Evolutionary conservation across 2,888 invertebrate genomes (phyloP), one percentile per base, ranked within the genome.

Genomic region (Stramonita haemastoma): DNA sequence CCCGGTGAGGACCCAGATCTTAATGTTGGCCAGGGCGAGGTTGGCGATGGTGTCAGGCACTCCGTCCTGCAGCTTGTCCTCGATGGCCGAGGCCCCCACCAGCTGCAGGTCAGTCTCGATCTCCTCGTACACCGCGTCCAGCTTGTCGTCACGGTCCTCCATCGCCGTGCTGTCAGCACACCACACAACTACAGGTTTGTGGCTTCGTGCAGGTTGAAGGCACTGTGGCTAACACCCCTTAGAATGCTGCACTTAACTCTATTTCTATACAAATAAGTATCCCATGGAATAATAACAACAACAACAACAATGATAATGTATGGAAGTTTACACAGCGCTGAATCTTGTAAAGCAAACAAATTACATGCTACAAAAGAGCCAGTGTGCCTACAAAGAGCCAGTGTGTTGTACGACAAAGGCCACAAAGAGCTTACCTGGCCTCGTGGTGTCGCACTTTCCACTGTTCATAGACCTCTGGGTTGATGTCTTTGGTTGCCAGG

Each of bases 1-100:
- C 77, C 99, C 99, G 0, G 99, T 99, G 89, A 99, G 97, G 77
- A 99, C 99, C 99, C 99, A 99, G 94, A 99, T 98, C 96, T 99
- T 99, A 91, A 99, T 99, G 91, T 98, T 99, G 89, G 99, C 99
- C 96, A 98, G 97, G 92, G 98, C 97, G 91, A 99, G 97, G 96
- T 99, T 99, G 89, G 99, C 98, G 96, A 99, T 99, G 4, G 98
- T 97, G 95, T 99, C 98, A 0, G 97, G 97, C 0, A 99, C 99
- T 87, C 99, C 99, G 95, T 99, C 99, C 96, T 99, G 99, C 93
- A 99, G 97, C 96, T 99, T 99, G 96, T 99, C 99, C 97, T 99
- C 99, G 94, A 99, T 99, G 87, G 99, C 99, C 88, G 99, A 99
- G 29, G 99, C 99, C 88, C 99, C 99, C 79, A 98, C 96, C 89